A percentile compares a stretch with the other conserved stretches of the same genome.
These are phyloP conservation scores for Saimiri boliviensis DNA, from an alignment of 2,113 vertebrate species.

Conservation along the genomic window DNA sequence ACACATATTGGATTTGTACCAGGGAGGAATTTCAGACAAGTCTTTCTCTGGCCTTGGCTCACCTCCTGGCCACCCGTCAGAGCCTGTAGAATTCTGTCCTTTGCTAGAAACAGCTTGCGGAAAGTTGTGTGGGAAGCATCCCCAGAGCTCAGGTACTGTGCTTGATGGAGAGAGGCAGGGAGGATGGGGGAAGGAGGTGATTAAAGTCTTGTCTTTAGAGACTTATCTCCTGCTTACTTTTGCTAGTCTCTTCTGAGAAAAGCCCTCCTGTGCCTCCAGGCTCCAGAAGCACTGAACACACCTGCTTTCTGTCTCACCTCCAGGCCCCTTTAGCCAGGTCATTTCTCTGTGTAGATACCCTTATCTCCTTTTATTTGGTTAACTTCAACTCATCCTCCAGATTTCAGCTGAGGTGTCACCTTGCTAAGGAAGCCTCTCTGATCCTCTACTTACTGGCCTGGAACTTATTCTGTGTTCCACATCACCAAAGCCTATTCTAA, in stretches of 20 bases:
- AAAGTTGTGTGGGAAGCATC: too few relatives aligned
- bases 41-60: background rate
- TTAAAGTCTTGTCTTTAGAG: background rate
- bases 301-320: background rate
- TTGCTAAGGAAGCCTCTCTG: background rate
- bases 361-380: background rate
- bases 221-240: background rate
- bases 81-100: background rate
- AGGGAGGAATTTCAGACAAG: background rate
- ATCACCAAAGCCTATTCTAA: background rate
- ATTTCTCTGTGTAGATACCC: background rate
- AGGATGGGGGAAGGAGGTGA: background rate
- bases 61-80: background rate
- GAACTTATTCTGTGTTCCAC: background rate
- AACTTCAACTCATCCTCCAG: background rate
- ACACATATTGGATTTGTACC: background rate
- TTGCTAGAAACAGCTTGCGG: background rate
- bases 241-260: background rate
- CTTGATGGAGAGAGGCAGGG: background rate
- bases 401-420: background rate
- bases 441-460: too few relatives aligned
- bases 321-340: background rate
- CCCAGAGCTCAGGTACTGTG: too few relatives aligned
- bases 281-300: background rate
- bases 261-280: too few relatives aligned